Percentiles rank a stretch among this genome's conserved stretches.
Conservation (phyloP, 2,113 vertebrate species). For the Oophaga pumilio region DNA sequence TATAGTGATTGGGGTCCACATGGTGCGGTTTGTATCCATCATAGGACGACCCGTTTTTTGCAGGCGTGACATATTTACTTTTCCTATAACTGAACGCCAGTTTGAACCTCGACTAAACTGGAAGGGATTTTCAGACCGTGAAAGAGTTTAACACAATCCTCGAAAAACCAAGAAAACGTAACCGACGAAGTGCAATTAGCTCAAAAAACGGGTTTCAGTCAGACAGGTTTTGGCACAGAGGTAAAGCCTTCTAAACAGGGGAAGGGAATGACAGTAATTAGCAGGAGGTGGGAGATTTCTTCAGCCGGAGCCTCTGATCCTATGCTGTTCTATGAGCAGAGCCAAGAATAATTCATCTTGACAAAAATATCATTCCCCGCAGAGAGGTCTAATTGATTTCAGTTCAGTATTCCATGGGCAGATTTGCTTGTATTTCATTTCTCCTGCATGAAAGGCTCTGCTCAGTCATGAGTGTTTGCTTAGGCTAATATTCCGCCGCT, state of each 20-base stretch:
- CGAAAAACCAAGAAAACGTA: neutral
- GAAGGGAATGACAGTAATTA: slow-evolving; percentile 35
- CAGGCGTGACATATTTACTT: too few relatives aligned
- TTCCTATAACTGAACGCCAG: too few relatives aligned
- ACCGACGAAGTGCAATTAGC: neutral
- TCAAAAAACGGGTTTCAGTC: neutral
- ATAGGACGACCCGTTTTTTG: too few relatives aligned
- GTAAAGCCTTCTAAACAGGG: neutral
- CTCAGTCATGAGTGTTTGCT: rapidly evolving
- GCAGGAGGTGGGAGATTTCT: slow-evolving; percentile 42
- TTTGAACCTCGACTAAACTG: too few relatives aligned
- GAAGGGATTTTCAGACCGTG: neutral
- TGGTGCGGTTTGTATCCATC: too few relatives aligned
- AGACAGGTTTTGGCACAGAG: neutral
- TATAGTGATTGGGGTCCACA: too few relatives aligned
- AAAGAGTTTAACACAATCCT: neutral
- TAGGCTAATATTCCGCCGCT: slow-evolving; percentile 24
- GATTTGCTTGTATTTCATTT: slow-evolving; percentile 17
- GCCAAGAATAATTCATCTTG: slow-evolving; percentile 45
- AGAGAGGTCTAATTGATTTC: slow-evolving; percentile 46
- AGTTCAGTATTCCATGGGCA: slow-evolving; percentile 19
- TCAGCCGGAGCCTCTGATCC: slow-evolving; percentile 32
- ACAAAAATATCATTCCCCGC: neutral
- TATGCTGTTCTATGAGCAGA: slow-evolving; percentile 41
- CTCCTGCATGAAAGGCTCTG: slow-evolving; percentile 1